Percentiles rank a stretch among this genome's conserved stretches.
phyloP scores from a whole-genome alignment of 2,888 invertebrate genomes.

The Lysandra coridon region DNA sequence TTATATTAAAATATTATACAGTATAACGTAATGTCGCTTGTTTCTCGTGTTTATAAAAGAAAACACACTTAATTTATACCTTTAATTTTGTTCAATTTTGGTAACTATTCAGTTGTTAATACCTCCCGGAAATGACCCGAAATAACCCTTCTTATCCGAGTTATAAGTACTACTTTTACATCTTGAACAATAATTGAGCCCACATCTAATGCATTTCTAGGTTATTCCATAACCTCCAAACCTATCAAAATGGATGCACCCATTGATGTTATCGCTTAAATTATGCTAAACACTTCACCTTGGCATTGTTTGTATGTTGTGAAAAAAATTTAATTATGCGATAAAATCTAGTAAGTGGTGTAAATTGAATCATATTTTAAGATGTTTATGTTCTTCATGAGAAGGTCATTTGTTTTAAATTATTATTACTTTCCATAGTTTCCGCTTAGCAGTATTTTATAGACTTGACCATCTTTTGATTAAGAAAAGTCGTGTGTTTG shows the following conservation, averaged over 20 bases:
- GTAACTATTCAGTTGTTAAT: no score
- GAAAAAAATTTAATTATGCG: not conserved
- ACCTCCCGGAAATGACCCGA: no score
- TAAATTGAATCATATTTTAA: not conserved
- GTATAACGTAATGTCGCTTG: no score
- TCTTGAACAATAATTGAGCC: not conserved
- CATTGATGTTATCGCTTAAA: not conserved
- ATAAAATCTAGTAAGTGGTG: slow-evolving; percentile 7
- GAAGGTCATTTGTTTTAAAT: not conserved
- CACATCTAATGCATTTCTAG: not conserved
- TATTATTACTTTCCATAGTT: not conserved
- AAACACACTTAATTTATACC: no score
- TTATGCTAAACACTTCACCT: slow-evolving; percentile 16
- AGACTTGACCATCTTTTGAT: no score
- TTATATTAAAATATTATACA: no score
- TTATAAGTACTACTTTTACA: not conserved
- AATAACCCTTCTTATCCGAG: no score
- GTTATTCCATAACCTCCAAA: slow-evolving; percentile 3
- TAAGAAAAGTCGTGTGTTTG: no score
- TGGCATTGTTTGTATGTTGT: slow-evolving; percentile 13
- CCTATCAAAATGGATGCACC: not conserved
- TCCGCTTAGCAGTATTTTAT: not conserved
- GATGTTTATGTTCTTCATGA: not conserved
- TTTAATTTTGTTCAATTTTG: no score
- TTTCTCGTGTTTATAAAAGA: no score